Conservation (phyloP, 2,113 vertebrate genomes). For the Heterochromis multidens region DNA sequence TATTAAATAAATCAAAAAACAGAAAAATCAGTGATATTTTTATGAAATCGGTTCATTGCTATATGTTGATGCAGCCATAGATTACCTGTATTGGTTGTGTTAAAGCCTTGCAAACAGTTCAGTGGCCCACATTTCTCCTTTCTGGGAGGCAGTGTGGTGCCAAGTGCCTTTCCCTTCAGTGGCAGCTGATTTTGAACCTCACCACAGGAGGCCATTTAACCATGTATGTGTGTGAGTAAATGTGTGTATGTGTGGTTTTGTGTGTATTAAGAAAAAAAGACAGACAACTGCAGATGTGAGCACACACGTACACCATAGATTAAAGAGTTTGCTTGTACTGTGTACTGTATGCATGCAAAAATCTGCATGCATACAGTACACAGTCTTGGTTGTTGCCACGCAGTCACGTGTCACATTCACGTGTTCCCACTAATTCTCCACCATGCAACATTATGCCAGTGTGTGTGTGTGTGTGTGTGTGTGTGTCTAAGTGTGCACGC, state of each 20-base stretch:
- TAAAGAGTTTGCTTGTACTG: not conserved
- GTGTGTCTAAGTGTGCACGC: not conserved
- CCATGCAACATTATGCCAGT: not conserved
- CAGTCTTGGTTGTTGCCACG: not conserved
- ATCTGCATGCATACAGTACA: not conserved
- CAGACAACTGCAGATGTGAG: not conserved
- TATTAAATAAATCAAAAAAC: not conserved
- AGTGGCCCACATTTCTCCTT: conserved; percentile 19
- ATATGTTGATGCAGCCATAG: not conserved
- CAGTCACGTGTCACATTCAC: conserved; percentile 8
- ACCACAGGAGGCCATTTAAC: conserved; percentile 21
- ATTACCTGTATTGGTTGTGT: not conserved
- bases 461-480: not conserved
- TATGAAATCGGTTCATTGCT: not conserved
- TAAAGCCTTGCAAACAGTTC: not conserved
- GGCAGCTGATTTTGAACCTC: conserved; percentile 22
- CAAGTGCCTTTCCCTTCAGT: conserved; percentile 29
- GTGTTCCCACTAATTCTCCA: not conserved
- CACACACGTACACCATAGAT: not conserved
- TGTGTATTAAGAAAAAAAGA: not conserved
- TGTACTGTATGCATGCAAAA: not conserved
- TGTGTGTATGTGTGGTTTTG: not conserved
- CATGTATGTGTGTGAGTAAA: not conserved
- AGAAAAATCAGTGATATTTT: not conserved
- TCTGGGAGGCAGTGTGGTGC: not conserved